Conservation (phyloP, 2,888 invertebrate genomes). For the Thyatira batis region DNA sequence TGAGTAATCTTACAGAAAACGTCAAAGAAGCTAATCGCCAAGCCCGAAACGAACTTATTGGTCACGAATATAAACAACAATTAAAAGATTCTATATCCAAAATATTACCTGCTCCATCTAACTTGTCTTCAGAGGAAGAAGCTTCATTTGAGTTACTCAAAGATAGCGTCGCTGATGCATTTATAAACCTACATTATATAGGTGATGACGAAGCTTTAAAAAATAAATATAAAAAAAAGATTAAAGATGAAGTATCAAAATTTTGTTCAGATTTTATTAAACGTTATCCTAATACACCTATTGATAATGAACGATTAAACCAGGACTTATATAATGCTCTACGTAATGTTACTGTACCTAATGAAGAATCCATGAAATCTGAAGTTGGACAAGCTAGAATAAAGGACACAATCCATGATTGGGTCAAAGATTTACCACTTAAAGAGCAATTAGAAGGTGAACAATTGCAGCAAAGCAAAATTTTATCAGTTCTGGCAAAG, state of each 20-base stretch:
- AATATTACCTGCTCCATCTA: slow-evolving; percentile 35
- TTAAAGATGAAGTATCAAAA: slow-evolving; percentile 41
- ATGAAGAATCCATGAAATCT: slow-evolving; percentile 40
- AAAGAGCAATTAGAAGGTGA: slow-evolving; percentile 26
- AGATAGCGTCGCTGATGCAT: slow-evolving; percentile 58
- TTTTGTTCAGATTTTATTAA: slow-evolving; percentile 53
- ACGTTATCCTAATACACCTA: slow-evolving; percentile 34
- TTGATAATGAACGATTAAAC: slow-evolving; percentile 39
- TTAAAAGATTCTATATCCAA: slow-evolving; percentile 47
- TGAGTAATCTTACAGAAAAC: slow-evolving; percentile 36
- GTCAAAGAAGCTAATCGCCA: slow-evolving; percentile 35
- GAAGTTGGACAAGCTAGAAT: slow-evolving; percentile 48
- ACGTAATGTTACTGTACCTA: slow-evolving; percentile 43
- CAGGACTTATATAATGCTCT: slow-evolving; percentile 45
- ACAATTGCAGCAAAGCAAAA: slow-evolving; percentile 37
- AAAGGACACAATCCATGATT: slow-evolving; percentile 47
- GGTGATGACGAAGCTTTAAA: slow-evolving; percentile 31
- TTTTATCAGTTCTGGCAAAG: slow-evolving; percentile 42
- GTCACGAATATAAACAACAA: slow-evolving; percentile 46
- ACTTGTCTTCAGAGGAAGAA: slow-evolving; percentile 36
- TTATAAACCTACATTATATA: slow-evolving; percentile 49
- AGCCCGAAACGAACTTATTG: slow-evolving; percentile 36
- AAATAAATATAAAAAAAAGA: slow-evolving; percentile 40
- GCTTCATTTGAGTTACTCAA: slow-evolving; percentile 50
- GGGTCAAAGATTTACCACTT: slow-evolving; percentile 45